Percentiles rank a stretch among this genome's conserved stretches.
phyloP scores from a whole-genome alignment of 2,888 invertebrate species.

The Apocheima hispidaria region DNA sequence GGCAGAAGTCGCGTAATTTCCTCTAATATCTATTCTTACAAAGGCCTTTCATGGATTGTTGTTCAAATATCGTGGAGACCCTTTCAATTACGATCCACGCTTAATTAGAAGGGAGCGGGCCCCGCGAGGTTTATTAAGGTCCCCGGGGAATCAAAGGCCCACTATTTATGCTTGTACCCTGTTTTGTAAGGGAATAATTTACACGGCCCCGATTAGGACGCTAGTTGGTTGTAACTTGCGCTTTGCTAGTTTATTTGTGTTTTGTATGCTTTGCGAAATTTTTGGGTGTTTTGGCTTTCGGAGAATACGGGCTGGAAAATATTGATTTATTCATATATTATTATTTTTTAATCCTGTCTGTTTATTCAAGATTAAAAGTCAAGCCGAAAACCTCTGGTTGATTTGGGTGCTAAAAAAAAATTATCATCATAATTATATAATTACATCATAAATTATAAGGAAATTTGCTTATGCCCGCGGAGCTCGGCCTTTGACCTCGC shows the following conservation, averaged over 20 bases:
- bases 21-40: conserved; percentile 39
- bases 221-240: conserved; percentile 27
- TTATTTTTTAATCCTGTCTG: too few relatives aligned
- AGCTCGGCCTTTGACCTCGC: too few relatives aligned
- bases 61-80: conserved; percentile 66
- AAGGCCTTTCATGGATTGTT: conserved; percentile 59
- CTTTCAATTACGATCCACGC: conserved; percentile 69
- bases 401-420: too few relatives aligned
- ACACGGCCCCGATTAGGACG: conserved; percentile 41
- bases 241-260: conserved; percentile 25
- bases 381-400: neutral
- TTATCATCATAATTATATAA: too few relatives aligned
- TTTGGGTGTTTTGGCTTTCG: conserved; percentile 14
- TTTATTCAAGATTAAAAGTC: too few relatives aligned
- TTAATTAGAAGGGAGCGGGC: conserved; percentile 65
- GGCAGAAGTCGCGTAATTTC: conserved; percentile 35
- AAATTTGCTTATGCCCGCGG: too few relatives aligned
- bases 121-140: conserved; percentile 59
- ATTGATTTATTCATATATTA: too few relatives aligned
- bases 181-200: conserved; percentile 53
- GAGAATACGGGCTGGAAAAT: too few relatives aligned
- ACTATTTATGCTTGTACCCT: conserved; percentile 55
- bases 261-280: neutral
- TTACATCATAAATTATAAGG: too few relatives aligned
- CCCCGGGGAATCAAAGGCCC: conserved; percentile 56